A percentile compares a stretch with the other conserved stretches of the same genome.
Conservation (phyloP, 2,113 vertebrate genomes). For the Gnathonemus echidnorhynchus region DNA sequence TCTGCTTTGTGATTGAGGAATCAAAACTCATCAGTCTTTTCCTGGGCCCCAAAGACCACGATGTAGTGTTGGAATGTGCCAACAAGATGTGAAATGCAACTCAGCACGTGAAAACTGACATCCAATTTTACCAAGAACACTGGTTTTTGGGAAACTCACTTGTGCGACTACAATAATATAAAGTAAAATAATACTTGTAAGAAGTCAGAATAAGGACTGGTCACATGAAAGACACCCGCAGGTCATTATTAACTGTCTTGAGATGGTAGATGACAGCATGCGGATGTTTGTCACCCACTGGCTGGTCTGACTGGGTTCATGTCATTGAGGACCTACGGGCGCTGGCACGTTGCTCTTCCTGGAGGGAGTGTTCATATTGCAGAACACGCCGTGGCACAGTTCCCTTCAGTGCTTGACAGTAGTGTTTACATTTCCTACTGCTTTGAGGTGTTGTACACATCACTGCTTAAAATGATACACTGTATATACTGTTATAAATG, state of each 20-base stretch:
- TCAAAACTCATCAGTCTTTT: constrained; percentile 11
- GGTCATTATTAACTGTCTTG: background rate
- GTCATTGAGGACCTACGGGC: background rate
- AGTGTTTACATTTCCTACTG: background rate
- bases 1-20: background rate
- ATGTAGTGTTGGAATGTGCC: background rate
- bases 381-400: background rate
- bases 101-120: background rate
- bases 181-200: background rate
- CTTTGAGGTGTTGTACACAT: background rate
- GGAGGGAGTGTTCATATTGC: background rate
- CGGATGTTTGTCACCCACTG: background rate
- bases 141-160: background rate
- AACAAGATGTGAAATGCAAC: background rate
- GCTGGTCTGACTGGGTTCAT: background rate
- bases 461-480: background rate
- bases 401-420: background rate
- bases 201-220: background rate
- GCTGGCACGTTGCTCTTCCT: background rate
- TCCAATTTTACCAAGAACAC: background rate
- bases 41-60: background rate
- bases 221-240: background rate
- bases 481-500: background rate
- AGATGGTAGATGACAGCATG: background rate
- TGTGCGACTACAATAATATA: background rate